A percentile compares a stretch with the other conserved stretches of the same genome.
Conservation (phyloP, 2,113 vertebrate species). For the Patagioenas fasciata region DNA sequence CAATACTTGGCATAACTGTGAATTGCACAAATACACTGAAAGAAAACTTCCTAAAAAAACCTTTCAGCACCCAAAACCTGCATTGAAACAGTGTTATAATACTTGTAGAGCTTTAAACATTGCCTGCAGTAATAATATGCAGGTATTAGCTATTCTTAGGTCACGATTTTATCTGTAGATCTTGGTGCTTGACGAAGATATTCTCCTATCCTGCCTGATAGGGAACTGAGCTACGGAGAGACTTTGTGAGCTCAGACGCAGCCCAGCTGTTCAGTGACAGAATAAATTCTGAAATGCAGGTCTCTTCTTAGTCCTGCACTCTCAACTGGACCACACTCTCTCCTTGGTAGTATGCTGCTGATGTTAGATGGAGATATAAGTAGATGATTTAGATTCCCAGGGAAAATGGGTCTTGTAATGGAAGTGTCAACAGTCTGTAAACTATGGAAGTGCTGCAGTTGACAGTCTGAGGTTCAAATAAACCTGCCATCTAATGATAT, state of each 20-base stretch:
- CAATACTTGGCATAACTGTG: neutral
- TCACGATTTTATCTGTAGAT: neutral
- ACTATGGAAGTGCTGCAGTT: neutral
- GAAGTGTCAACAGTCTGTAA: neutral
- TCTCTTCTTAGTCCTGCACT: neutral
- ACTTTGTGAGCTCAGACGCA: neutral
- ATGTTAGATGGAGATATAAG: neutral
- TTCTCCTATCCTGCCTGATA: neutral
- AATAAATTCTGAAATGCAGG: neutral
- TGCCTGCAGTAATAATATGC: neutral
- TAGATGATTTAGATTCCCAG: neutral
- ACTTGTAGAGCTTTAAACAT: neutral
- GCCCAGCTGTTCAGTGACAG: neutral
- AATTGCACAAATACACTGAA: neutral
- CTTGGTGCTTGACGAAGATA: neutral
- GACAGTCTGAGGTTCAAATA: neutral
- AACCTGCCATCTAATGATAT: neutral
- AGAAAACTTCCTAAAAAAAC: neutral
- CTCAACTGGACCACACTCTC: neutral
- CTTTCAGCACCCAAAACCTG: neutral
- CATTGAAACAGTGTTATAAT: neutral
- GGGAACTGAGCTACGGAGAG: neutral
- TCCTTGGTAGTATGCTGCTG: accelerated
- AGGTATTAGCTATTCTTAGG: neutral
- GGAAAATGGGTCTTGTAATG: neutral